Evolutionary conservation across 1,140 invertebrate species (phyloP).

Genomic region (Sinonovacula constricta): DNA sequence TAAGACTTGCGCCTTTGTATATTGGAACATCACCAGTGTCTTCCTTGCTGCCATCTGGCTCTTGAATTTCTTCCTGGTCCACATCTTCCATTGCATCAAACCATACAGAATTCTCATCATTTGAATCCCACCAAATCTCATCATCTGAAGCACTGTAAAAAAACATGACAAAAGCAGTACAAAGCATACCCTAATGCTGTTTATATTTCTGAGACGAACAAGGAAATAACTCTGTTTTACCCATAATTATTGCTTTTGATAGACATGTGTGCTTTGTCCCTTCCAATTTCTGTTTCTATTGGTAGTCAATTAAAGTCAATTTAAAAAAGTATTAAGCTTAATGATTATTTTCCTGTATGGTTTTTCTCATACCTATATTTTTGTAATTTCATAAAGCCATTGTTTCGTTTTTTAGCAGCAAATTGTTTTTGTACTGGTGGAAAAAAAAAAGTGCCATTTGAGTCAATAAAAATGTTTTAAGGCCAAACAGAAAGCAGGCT

Average conservation of each 20-base stretch:
- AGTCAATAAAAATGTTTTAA: too few species aligned
- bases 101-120: neutral
- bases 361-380: too few species aligned
- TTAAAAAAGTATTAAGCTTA: neutral
- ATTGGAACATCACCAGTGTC: slow-evolving; percentile 2
- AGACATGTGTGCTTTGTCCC: too few species aligned
- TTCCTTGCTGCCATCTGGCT: neutral
- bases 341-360: too few species aligned
- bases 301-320: neutral
- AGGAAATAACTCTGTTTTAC: too few species aligned
- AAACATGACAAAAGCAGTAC: neutral
- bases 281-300: too few species aligned
- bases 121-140: neutral
- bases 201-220: neutral
- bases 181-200: neutral
- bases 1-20: slow-evolving; percentile 4
- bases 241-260: too few species aligned
- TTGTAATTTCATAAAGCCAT: too few species aligned
- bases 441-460: too few species aligned
- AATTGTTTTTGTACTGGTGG: too few species aligned
- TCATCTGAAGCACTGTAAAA: neutral
- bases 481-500: too few species aligned
- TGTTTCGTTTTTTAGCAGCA: too few species aligned
- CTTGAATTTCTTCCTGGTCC: neutral
- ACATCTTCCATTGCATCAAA: slow-evolving; percentile 7